Conservation (phyloP, 2,113 vertebrate species). For the Uropsilus gracilis region DNA sequence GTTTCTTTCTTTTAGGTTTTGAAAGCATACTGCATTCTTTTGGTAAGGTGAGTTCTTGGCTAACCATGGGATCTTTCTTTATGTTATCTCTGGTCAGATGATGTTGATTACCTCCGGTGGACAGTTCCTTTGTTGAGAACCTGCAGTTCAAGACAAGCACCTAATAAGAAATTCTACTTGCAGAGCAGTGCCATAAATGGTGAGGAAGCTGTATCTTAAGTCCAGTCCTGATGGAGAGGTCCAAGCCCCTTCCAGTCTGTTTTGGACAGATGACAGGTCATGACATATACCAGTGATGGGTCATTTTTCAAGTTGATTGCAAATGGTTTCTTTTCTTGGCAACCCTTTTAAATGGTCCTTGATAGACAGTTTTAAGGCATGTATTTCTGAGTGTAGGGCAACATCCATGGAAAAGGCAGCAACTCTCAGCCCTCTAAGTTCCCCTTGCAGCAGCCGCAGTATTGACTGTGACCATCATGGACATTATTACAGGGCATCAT, state of each 20-base stretch:
- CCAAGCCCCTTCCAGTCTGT: not conserved
- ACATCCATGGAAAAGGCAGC: not conserved
- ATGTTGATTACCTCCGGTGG: not conserved
- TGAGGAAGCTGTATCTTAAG: not conserved
- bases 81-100: not conserved
- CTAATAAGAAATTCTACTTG: not conserved
- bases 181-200: not conserved
- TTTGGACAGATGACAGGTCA: not conserved
- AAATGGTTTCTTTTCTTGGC: not conserved
- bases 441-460: not conserved
- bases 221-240: not conserved
- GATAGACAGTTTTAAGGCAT: not conserved
- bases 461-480: not conserved
- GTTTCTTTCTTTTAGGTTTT: not conserved
- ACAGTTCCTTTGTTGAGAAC: not conserved
- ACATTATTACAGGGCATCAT: not conserved
- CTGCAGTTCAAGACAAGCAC: not conserved
- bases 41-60: constrained; percentile 4
- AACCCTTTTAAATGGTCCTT: not conserved
- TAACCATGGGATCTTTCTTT: not conserved
- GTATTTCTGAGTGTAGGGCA: not conserved
- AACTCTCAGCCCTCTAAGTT: not conserved
- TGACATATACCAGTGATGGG: not conserved
- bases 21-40: constrained; percentile 16
- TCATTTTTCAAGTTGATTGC: not conserved